phyloP scores from a whole-genome alignment of 2,113 vertebrate genomes.

The Oncorhynchus clarkii region DNA sequence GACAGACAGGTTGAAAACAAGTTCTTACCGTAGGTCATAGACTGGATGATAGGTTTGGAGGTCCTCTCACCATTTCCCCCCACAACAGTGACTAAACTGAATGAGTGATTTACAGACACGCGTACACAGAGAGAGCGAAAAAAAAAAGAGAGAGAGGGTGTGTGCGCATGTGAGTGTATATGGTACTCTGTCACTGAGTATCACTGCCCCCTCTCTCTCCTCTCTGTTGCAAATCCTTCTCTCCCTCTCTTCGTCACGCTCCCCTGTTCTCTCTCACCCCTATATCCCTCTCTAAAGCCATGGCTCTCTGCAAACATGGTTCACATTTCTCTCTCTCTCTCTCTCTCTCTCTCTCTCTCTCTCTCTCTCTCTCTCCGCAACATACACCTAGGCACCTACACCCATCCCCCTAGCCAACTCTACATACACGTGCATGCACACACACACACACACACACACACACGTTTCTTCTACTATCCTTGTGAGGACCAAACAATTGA shows the following conservation, averaged over 20 bases:
- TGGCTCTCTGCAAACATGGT: slow-evolving; percentile 59
- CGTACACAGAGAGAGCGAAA: slow-evolving; percentile 59
- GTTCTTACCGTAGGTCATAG: slow-evolving; percentile 74
- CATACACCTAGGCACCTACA: neutral
- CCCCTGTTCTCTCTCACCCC: slow-evolving; percentile 51
- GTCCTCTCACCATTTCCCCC: slow-evolving; percentile 54
- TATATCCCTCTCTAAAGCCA: slow-evolving; percentile 45
- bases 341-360: slow-evolving; percentile 16
- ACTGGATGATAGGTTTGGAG: slow-evolving; percentile 54
- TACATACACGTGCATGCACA: neutral
- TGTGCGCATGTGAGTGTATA: slow-evolving; percentile 56
- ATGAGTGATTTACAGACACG: slow-evolving; percentile 59
- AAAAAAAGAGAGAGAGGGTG: slow-evolving; percentile 52
- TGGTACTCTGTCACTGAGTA: slow-evolving; percentile 69
- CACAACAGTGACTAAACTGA: slow-evolving; percentile 44
- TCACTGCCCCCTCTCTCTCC: slow-evolving; percentile 72
- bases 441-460: slow-evolving; percentile 10
- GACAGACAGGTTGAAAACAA: slow-evolving; percentile 28
- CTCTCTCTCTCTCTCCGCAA: slow-evolving; percentile 3
- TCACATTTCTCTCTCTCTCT: slow-evolving; percentile 32
- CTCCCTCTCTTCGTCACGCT: slow-evolving; percentile 53
- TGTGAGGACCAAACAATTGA: no score
- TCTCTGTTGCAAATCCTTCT: slow-evolving; percentile 67
- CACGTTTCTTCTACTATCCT: neutral
- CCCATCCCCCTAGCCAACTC: neutral